A percentile compares a stretch with the other conserved stretches of the same genome.
Evolutionary conservation across 2,888 invertebrate genomes (phyloP).

Genomic region (Aleiodes testaceus): DNA sequence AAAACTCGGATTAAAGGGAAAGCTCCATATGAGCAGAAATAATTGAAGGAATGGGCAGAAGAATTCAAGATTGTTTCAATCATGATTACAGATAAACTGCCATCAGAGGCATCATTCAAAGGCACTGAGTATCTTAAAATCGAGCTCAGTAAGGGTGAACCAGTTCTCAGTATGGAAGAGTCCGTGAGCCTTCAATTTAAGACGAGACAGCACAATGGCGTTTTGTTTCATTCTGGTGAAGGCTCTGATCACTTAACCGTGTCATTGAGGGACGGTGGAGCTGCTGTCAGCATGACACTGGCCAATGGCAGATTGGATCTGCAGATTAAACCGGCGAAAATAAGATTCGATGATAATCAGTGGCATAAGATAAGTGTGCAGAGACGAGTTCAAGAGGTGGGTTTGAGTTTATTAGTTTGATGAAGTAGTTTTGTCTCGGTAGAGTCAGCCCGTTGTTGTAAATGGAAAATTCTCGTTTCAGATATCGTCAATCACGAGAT

Average conservation of each 20-base stretch:
- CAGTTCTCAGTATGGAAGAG: constrained; percentile 92
- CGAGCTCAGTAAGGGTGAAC: constrained; percentile 90
- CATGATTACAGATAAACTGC: constrained; percentile 86
- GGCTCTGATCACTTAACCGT: constrained; percentile 92
- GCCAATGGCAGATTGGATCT: constrained; percentile 92
- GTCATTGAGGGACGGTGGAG: constrained; percentile 90
- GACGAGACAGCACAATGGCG: constrained; percentile 91
- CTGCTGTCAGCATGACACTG: constrained; percentile 90
- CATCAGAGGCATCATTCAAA: constrained; percentile 94
- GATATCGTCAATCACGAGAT: constrained; percentile 90
- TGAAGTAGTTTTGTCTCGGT: too few relatives aligned
- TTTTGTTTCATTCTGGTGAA: constrained; percentile 94
- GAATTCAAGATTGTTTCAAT: constrained; percentile 46
- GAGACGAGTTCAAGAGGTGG: constrained; percentile 92
- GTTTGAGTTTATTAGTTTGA: too few relatives aligned
- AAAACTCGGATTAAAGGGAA: background rate
- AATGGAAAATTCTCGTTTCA: constrained; percentile 75
- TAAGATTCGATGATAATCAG: constrained; percentile 95
- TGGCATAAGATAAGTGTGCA: constrained; percentile 96
- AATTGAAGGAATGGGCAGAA: constrained; percentile 21
- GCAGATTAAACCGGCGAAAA: constrained; percentile 89
- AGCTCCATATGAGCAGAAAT: background rate
- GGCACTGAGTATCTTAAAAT: constrained; percentile 94
- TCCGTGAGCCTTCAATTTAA: constrained; percentile 93
- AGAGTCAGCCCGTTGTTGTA: too few relatives aligned